These are phyloP conservation scores for Strongylocentrotus purpuratus DNA, from an alignment of 35 echinoderm and acorn worm species.

Conservation along the genomic window DNA sequence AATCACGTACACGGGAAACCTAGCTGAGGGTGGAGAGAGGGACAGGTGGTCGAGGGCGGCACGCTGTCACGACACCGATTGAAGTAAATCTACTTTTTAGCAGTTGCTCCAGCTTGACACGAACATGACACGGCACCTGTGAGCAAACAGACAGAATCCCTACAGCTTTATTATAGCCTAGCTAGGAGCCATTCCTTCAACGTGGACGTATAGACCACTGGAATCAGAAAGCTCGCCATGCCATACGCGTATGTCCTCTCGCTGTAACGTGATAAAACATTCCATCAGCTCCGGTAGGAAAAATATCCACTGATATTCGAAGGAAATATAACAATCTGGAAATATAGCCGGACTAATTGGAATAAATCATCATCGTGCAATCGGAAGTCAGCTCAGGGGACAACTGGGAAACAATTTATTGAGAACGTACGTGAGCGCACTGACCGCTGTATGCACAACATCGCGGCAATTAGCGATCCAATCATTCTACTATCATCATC, in stretches of 20 bases:
- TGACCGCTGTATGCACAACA: neutral
- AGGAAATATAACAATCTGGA: neutral
- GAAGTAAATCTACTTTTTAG: neutral
- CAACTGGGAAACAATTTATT: neutral
- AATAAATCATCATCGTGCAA: neutral
- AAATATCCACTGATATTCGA: neutral
- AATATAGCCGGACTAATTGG: neutral
- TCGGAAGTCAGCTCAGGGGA: neutral
- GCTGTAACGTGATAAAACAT: neutral
- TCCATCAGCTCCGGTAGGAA: neutral
- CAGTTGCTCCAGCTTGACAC: neutral
- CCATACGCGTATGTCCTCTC: no score
- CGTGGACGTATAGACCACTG: neutral
- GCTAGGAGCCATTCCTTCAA: neutral
- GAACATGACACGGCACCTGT: slow-evolving; percentile 14
- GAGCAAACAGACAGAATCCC: neutral
- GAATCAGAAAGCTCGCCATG: no score
- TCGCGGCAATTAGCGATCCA: neutral
- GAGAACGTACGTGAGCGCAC: neutral
- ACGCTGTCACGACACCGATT: neutral
- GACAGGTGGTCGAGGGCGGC: neutral
- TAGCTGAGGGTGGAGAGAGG: neutral
- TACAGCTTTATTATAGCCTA: neutral
- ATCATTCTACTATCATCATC: neutral
- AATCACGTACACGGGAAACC: neutral